Conservation (phyloP, 2,888 invertebrate species). For the Parnassius apollo region DNA sequence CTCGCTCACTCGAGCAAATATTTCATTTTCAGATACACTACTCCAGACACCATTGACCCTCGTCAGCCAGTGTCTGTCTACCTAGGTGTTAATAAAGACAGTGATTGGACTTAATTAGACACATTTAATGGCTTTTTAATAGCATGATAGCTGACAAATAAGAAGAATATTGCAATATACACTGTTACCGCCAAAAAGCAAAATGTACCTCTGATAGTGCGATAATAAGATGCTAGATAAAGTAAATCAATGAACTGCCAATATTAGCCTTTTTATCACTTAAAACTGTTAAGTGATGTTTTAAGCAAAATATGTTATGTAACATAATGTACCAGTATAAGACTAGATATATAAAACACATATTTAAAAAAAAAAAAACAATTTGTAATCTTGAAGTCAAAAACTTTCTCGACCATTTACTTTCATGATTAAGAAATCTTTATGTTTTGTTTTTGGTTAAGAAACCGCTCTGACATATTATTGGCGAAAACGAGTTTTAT, state of each 20-base stretch:
- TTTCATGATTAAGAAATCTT: neutral
- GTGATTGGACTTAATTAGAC: conserved; percentile 47
- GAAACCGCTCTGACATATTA: neutral
- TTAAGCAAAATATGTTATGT: conserved; percentile 7
- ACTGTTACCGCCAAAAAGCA: conserved; percentile 14
- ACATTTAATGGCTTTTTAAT: neutral
- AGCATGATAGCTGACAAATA: neutral
- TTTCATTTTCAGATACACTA: conserved; percentile 61
- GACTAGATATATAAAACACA: conserved; percentile 6
- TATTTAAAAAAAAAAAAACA: neutral
- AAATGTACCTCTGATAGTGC: conserved; percentile 11
- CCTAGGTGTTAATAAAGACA: conserved; percentile 55
- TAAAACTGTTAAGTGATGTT: conserved; percentile 7
- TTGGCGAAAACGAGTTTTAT: neutral
- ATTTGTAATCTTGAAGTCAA: conserved; percentile 2
- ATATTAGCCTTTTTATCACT: conserved; percentile 2
- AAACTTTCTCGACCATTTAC: neutral
- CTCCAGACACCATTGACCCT: conserved; percentile 72
- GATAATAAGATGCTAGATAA: conserved; percentile 5
- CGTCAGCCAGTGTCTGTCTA: conserved; percentile 45
- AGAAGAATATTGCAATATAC: neutral
- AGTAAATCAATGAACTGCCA: conserved; percentile 16
- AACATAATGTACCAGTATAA: conserved; percentile 8
- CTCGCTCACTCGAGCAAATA: too few species aligned
- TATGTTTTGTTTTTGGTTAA: neutral